These are phyloP conservation scores for Atta texana DNA, from an alignment of 1,140 invertebrate genomes.

Conservation along the genomic window DNA sequence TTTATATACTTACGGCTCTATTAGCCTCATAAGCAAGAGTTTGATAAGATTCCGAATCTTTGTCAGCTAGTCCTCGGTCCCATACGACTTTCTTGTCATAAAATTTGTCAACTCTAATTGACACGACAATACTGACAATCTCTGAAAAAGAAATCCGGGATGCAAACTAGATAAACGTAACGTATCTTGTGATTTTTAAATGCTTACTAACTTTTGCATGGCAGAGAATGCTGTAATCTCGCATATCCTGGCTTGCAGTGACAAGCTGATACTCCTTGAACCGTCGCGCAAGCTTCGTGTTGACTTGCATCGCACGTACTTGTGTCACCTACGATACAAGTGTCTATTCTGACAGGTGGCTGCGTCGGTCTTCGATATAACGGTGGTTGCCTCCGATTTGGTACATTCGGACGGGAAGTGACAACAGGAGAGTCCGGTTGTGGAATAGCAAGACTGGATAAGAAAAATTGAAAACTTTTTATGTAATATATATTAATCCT, in stretches of 20 bases:
- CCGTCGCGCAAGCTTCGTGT: constrained; percentile 95
- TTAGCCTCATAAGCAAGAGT: constrained; percentile 94
- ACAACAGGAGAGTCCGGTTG: constrained; percentile 77
- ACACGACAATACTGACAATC: constrained; percentile 92
- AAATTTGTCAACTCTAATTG: constrained; percentile 93
- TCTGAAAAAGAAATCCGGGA: constrained; percentile 69
- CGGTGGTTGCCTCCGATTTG: constrained; percentile 82
- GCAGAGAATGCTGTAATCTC: constrained; percentile 91
- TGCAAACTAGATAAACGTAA: background rate
- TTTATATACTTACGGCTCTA: constrained; percentile 90
- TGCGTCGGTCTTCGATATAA: constrained; percentile 88
- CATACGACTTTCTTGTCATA: constrained; percentile 93
- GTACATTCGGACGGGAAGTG: constrained; percentile 72
- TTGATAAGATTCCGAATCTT: constrained; percentile 92
- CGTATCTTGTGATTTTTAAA: background rate
- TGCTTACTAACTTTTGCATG: constrained; percentile 90
- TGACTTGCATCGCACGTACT: constrained; percentile 95
- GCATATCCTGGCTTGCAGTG: constrained; percentile 95
- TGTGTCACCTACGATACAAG: constrained; percentile 97
- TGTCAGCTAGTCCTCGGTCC: constrained; percentile 91
- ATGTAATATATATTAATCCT: background rate
- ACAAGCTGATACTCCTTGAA: constrained; percentile 96
- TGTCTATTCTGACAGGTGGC: constrained; percentile 94
- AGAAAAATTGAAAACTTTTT: background rate
- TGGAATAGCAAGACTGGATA: constrained; percentile 79